These are phyloP conservation scores for Neodontobutis hainanensis DNA, from an alignment of 2,113 vertebrate species.

Conservation along the genomic window DNA sequence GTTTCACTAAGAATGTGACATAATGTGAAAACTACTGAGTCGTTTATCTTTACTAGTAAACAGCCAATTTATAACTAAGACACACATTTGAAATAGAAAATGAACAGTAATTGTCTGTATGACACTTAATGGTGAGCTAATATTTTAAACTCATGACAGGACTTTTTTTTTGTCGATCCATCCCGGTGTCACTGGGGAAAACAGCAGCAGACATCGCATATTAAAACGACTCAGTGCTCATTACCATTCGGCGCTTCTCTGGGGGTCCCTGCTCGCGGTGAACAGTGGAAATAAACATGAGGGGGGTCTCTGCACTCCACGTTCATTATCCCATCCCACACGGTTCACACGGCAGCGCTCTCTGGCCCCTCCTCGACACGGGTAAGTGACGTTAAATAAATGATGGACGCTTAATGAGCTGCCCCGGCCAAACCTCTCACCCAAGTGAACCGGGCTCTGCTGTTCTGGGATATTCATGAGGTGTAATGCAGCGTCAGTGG, in stretches of 20 bases:
- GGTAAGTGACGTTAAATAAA: slow-evolving; percentile 63
- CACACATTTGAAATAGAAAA: no score
- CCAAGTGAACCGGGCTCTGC: background rate
- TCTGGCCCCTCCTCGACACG: slow-evolving; percentile 31
- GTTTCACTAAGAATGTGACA: no score
- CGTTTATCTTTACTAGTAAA: no score
- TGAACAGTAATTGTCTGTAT: no score
- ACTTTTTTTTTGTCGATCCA: background rate
- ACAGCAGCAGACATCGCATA: slow-evolving; percentile 5
- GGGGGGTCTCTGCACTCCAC: slow-evolving; percentile 20
- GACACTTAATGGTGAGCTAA: background rate
- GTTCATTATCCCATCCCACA: slow-evolving; percentile 51
- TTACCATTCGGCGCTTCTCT: slow-evolving; percentile 50
- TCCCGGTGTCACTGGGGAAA: background rate
- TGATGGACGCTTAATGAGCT: slow-evolving; percentile 22
- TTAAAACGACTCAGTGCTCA: slow-evolving; percentile 47
- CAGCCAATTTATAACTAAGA: no score
- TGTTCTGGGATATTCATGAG: slow-evolving; percentile 1
- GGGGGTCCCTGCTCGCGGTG: slow-evolving; percentile 16
- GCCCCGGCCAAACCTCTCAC: background rate
- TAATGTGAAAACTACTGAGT: no score
- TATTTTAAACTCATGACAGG: background rate
- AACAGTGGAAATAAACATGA: slow-evolving; percentile 64
- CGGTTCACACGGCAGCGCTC: slow-evolving; percentile 32
- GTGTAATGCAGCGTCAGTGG: no score